phyloP scores from a whole-genome alignment of 2,888 invertebrate genomes.

The Nasonovia ribisnigri region DNA sequence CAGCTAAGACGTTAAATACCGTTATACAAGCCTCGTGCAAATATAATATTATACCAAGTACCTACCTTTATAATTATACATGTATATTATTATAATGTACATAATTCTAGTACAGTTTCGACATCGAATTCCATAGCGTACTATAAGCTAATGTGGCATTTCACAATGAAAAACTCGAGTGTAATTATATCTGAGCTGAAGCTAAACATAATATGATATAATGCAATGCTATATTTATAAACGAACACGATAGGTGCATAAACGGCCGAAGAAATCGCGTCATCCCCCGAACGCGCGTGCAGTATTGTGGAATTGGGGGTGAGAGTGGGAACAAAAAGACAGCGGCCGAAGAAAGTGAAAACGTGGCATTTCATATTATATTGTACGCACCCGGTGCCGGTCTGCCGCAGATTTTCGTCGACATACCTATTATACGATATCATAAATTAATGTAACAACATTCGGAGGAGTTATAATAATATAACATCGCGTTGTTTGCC shows the following conservation, averaged over 20 bases:
- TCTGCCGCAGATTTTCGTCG: neutral
- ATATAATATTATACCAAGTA: no score
- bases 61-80: neutral
- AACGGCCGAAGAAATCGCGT: neutral
- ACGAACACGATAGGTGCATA: neutral
- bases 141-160: neutral
- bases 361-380: neutral
- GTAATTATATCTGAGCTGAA: neutral
- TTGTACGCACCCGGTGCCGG: neutral
- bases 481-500: neutral
- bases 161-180: neutral
- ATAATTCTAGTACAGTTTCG: neutral
- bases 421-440: neutral
- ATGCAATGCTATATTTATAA: neutral
- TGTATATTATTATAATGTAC: neutral
- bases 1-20: neutral
- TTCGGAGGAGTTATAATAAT: neutral
- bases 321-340: neutral
- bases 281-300: neutral
- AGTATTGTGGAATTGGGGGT: neutral
- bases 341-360: constrained; percentile 19
- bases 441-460: no score
- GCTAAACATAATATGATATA: no score
- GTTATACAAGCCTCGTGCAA: neutral
- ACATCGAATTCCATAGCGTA: neutral